Base-by-base conservation (phyloP, 2,888 invertebrate species). In the Drosophila koepferae region DNA sequence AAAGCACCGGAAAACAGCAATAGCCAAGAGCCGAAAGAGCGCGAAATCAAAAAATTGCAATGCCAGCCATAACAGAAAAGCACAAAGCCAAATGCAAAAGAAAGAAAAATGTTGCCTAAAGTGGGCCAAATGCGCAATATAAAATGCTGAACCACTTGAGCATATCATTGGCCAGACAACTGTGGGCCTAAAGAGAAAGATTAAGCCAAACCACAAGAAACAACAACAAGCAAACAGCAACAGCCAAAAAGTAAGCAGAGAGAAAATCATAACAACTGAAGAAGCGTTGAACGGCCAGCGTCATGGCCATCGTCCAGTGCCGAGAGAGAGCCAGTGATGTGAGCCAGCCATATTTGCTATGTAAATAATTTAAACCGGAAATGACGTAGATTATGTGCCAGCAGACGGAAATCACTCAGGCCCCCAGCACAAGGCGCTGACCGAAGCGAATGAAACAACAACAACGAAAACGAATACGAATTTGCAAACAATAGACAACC, bases 291-390 rank as follows among this genome's bases (percentile, higher is more conserved):
- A 34, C 10, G 44, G 20, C 34, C 56, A 7, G n/a, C 56, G 31
- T 43, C 18, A 51, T 23, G 38, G 10, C 28, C 23, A 38, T 14
- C 10, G 23, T 41, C n/a, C 43, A 46, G 23, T n/a, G 51, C 2
- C 55, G 23, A 18, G 28, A 44, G n/a, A 28, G 28, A 14, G 14
- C 14, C 6, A 14, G 6, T 16, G 16, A 67, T 71, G 65, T 80
- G 71, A 71, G 83, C 75, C 78, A 70, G 76, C 74, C 79, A 72
- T 75, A 71, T 81, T 87, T 74, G 63, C 75, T 86, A 76, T 78
- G 86, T 80, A 90, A 90, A 90, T 82, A 87, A 82, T 87, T 85
- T 82, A 81, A 75, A 80, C 74, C 80, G 80, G 82, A 89, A 89
- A 83, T 81, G 86, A 86, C 78, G 85, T 74, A 85, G 83, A 85